phyloP scores from a whole-genome alignment of 2,113 vertebrate species.

The Rhinichthys klamathensis region DNA sequence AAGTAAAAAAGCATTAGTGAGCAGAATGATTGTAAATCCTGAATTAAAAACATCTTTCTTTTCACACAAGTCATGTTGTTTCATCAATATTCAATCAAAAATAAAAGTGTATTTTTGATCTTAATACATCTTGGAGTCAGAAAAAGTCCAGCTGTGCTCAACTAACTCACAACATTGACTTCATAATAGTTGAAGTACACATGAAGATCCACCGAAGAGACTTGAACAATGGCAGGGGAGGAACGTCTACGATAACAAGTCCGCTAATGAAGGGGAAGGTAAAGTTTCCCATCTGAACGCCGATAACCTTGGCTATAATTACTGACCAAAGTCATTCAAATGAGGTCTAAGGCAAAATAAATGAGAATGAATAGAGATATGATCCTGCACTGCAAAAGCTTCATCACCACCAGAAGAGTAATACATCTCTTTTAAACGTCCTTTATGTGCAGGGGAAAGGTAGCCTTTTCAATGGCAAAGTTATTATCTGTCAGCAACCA shows the following conservation, averaged over 20 bases:
- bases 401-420: constrained; percentile 65
- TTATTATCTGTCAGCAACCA: constrained; percentile 76
- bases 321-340: constrained; percentile 73
- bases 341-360: constrained; percentile 69
- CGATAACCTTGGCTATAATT: constrained; percentile 74
- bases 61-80: neutral
- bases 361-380: constrained; percentile 78
- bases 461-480: constrained; percentile 74
- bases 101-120: neutral
- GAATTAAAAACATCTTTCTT: too few relatives aligned
- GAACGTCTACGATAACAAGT: neutral
- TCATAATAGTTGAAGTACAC: neutral
- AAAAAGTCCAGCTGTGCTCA: neutral
- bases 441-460: constrained; percentile 68
- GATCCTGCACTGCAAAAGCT: constrained; percentile 70
- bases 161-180: neutral
- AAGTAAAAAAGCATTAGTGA: constrained; percentile 16
- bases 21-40: neutral
- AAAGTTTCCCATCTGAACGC: constrained; percentile 58
- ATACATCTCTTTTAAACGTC: constrained; percentile 76
- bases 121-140: neutral
- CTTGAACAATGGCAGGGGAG: neutral
- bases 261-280: constrained; percentile 25
- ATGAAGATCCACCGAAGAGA: constrained; percentile 7
- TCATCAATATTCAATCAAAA: neutral